phyloP scores from a whole-genome alignment of 1,140 invertebrate genomes.

The Musca vetustissima region DNA sequence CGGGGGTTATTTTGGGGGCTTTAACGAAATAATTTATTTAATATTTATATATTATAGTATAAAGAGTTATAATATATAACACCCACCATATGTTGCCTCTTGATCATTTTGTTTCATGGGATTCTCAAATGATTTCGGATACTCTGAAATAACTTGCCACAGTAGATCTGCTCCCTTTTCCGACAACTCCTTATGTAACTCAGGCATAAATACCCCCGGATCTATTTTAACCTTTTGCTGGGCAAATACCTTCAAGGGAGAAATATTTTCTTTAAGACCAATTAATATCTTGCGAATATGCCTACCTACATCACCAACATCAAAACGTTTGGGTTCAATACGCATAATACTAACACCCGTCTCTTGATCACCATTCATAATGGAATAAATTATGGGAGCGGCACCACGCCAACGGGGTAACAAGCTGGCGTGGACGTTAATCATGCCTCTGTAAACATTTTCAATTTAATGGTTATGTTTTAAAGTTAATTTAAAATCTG shows the following conservation, averaged over 20 bases:
- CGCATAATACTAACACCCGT: conserved; percentile 90
- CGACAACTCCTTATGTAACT: conserved; percentile 69
- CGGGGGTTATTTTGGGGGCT: conserved; percentile 71
- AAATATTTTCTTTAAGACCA: neutral
- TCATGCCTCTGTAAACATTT: conserved; percentile 74
- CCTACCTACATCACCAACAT: conserved; percentile 67
- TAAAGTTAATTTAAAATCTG: conserved; percentile 29
- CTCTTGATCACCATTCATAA: conserved; percentile 77
- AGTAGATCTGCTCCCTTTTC: conserved; percentile 70
- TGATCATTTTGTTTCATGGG: conserved; percentile 63
- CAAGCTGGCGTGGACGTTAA: conserved; percentile 90
- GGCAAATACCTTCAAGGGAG: conserved; percentile 64
- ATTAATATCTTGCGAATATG: too few relatives aligned
- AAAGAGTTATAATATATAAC: neutral
- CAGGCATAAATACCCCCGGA: conserved; percentile 64
- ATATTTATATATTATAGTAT: conserved; percentile 7
- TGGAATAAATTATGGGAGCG: conserved; percentile 53
- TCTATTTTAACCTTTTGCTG: conserved; percentile 66
- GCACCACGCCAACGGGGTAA: conserved; percentile 92
- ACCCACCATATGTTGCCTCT: conserved; percentile 71
- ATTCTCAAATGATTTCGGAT: conserved; percentile 63
- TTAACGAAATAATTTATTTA: conserved; percentile 32
- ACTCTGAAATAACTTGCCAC: conserved; percentile 63
- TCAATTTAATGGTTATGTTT: neutral
- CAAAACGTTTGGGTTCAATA: conserved; percentile 84